Conservation (phyloP, 2,113 vertebrate genomes). For the Cyrtonyx montezumae region DNA sequence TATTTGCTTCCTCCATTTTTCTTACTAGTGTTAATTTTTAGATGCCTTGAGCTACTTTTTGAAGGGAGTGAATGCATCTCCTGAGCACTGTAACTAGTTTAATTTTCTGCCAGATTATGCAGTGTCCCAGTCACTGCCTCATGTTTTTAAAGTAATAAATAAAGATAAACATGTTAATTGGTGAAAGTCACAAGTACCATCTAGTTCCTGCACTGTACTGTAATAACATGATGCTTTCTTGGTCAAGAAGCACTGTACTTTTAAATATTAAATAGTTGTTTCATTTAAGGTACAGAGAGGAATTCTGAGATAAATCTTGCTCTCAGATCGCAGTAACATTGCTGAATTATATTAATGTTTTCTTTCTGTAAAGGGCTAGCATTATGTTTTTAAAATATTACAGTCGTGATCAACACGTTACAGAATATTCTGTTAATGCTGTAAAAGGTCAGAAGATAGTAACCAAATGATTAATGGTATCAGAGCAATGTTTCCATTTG, state of each 20-base stretch:
- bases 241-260: neutral
- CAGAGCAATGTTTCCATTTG: constrained; percentile 31
- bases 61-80: neutral
- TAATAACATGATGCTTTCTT: constrained; percentile 7
- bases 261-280: neutral
- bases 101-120: constrained; percentile 35
- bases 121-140: constrained; percentile 15
- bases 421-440: constrained; percentile 34
- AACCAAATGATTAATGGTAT: constrained; percentile 41
- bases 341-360: neutral
- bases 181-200: neutral
- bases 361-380: neutral
- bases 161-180: constrained; percentile 3
- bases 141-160: constrained; percentile 9
- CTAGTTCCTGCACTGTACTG: neutral
- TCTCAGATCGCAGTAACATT: neutral
- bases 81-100: neutral
- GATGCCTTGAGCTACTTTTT: neutral
- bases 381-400: constrained; percentile 50
- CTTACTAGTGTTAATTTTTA: constrained; percentile 9
- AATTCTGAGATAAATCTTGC: constrained; percentile 2
- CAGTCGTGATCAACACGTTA: constrained; percentile 48
- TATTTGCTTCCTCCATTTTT: neutral
- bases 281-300: neutral
- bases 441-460: constrained; percentile 46